phyloP scores from a whole-genome alignment of 2,113 vertebrate species.

The Lipotes vexillifer region DNA sequence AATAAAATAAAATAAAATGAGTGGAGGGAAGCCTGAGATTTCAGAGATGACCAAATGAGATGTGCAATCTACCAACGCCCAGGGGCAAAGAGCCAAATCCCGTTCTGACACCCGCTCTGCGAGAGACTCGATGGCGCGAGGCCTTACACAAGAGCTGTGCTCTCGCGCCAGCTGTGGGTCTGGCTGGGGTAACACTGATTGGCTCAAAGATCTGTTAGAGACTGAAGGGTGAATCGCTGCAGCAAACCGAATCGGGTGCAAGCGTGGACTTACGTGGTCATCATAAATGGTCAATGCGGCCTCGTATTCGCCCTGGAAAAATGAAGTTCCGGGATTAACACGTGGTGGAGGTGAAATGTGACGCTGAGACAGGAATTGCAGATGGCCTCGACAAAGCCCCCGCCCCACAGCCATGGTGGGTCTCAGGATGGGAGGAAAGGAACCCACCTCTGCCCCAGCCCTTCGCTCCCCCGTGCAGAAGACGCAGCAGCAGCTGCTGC shows the following conservation, averaged over 20 bases:
- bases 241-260: fast-evolving
- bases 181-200: fast-evolving
- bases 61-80: fast-evolving
- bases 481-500: too few relatives aligned
- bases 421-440: fast-evolving
- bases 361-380: fast-evolving
- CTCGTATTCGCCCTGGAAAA: conserved; percentile 91
- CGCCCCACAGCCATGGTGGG: fast-evolving
- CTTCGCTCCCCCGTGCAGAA: fast-evolving
- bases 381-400: fast-evolving
- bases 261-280: conserved; percentile 82
- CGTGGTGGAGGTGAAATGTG: fast-evolving
- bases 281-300: conserved; percentile 91
- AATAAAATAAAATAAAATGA: background rate
- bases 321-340: fast-evolving
- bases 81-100: fast-evolving
- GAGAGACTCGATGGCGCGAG: fast-evolving
- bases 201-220: background rate
- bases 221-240: fast-evolving
- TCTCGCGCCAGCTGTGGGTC: fast-evolving
- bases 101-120: fast-evolving
- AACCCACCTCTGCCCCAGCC: fast-evolving
- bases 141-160: fast-evolving
- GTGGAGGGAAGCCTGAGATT: background rate
- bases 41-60: background rate